A percentile compares a stretch with the other conserved stretches of the same genome.
Conservation (phyloP, 2,113 vertebrate genomes). For the Caracal caracal region DNA sequence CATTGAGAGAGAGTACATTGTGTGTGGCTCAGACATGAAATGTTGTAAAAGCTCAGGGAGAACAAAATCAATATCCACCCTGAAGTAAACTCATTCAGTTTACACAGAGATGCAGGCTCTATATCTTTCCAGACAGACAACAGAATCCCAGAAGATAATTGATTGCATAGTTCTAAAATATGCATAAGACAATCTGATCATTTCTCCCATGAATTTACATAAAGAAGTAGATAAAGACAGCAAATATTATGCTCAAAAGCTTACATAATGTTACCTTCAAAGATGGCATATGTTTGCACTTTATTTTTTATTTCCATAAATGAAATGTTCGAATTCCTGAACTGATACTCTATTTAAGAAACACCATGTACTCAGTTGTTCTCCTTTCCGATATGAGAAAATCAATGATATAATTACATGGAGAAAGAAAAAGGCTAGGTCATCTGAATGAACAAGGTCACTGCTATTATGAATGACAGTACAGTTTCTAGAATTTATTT, state of each 20-base stretch:
- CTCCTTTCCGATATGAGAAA: conserved; percentile 17
- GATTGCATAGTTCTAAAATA: not conserved
- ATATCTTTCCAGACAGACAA: not conserved
- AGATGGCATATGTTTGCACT: not conserved
- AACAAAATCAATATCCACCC: not conserved
- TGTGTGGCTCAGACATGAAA: not conserved
- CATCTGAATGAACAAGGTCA: conserved; percentile 32
- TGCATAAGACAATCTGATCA: not conserved
- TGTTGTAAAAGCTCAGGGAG: not conserved
- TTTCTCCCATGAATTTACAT: conserved; percentile 3
- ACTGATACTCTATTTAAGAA: conserved; percentile 36
- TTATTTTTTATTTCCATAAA: conserved; percentile 52
- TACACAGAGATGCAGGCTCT: not conserved
- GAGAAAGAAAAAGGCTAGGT: not conserved
- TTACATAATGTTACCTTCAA: not conserved
- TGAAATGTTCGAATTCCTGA: conserved; percentile 56
- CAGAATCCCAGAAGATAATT: not conserved
- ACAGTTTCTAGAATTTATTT: conserved; percentile 47
- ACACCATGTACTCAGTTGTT: not conserved
- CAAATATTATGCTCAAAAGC: not conserved
- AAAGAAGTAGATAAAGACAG: not conserved
- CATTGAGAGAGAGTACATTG: not conserved
- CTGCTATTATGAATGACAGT: not conserved
- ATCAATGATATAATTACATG: not conserved
- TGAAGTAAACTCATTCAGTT: not conserved